Percentiles rank a stretch among this genome's conserved stretches.
phyloP scores from a whole-genome alignment of 2,888 invertebrate species.

The Chymomyza fuscimana region DNA sequence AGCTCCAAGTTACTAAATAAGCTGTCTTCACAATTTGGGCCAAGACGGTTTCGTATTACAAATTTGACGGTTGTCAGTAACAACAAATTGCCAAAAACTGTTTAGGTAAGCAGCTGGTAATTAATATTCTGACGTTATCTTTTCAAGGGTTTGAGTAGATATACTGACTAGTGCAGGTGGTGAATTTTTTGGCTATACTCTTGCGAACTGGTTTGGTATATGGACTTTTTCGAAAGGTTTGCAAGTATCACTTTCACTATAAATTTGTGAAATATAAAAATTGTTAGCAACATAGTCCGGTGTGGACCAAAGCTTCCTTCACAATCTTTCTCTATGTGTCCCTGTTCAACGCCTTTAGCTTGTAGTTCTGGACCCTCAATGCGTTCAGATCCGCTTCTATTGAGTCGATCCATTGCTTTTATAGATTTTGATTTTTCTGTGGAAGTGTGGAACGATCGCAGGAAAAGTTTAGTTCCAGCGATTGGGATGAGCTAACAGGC shows the following conservation, averaged over 20 bases:
- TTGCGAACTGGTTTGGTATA: background rate
- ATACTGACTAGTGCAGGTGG: background rate
- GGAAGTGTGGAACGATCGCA: too few relatives aligned
- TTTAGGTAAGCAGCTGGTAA: slow-evolving; percentile 51
- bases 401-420: too few relatives aligned
- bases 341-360: too few relatives aligned
- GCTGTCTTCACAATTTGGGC: slow-evolving; percentile 31
- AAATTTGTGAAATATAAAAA: too few relatives aligned
- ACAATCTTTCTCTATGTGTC: too few relatives aligned
- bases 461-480: too few relatives aligned
- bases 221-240: background rate
- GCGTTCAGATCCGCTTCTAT: too few relatives aligned
- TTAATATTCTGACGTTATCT: slow-evolving; percentile 50
- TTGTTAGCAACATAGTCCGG: too few relatives aligned
- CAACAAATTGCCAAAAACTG: slow-evolving; percentile 37
- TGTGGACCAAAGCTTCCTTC: too few relatives aligned
- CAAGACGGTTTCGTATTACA: slow-evolving; percentile 41
- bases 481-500: too few relatives aligned
- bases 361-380: too few relatives aligned
- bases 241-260: background rate
- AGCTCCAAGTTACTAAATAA: slow-evolving; percentile 14
- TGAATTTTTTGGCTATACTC: background rate
- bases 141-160: background rate
- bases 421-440: too few relatives aligned
- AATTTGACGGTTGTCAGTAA: slow-evolving; percentile 34